phyloP scores from a whole-genome alignment of 2,113 vertebrate genomes.

The Nestor notabilis region DNA sequence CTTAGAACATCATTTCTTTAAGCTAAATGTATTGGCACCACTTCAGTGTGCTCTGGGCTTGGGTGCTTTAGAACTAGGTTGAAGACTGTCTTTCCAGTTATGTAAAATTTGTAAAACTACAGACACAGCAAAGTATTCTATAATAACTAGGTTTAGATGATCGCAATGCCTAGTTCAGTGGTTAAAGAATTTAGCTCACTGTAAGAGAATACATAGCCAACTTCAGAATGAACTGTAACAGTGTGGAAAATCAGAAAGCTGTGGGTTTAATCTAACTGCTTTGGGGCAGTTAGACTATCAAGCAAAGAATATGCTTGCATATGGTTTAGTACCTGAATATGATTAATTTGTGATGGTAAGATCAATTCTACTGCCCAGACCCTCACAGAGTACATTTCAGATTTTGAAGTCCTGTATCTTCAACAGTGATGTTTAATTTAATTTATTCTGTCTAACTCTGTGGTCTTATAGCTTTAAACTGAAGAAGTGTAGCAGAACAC shows the following conservation, averaged over 20 bases:
- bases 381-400: background rate
- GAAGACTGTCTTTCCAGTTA: background rate
- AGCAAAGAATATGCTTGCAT: background rate
- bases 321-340: background rate
- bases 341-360: background rate
- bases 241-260: background rate
- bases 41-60: background rate
- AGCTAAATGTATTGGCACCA: background rate
- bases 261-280: background rate
- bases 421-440: background rate
- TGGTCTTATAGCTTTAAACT: background rate
- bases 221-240: background rate
- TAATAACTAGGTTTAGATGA: background rate
- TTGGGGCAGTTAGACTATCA: background rate
- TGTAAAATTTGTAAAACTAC: background rate
- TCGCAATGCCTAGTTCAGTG: background rate
- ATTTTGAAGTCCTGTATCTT: background rate
- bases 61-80: background rate
- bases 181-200: background rate
- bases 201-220: background rate
- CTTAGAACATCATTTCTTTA: background rate
- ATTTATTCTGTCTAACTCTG: slow-evolving; percentile 10
- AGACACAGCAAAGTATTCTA: background rate
- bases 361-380: background rate
- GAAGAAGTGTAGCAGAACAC: background rate